Evolutionary conservation across 2,113 vertebrate species (phyloP).

Genomic region (Alectura lathami): DNA sequence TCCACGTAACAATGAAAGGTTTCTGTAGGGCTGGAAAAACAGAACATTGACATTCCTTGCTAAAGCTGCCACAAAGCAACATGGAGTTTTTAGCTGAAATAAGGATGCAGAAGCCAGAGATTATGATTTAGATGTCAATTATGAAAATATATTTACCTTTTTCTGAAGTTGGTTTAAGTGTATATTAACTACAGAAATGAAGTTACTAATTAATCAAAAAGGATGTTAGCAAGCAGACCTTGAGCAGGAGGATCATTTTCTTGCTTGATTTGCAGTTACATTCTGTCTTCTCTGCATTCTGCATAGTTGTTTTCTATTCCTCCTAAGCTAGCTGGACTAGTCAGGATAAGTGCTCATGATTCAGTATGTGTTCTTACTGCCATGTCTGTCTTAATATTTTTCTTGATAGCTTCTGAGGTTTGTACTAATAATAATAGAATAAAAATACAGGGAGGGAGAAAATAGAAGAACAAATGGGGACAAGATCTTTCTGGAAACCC

Average conservation of each 20-base stretch:
- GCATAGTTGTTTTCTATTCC: background rate
- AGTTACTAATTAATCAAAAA: background rate
- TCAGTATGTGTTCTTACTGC: background rate
- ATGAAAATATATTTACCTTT: background rate
- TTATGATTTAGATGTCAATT: background rate
- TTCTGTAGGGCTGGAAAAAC: background rate
- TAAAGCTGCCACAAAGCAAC: background rate
- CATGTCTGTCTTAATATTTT: background rate
- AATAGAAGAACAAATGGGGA: background rate
- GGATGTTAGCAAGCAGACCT: background rate
- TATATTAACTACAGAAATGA: background rate
- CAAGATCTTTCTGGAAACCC: background rate
- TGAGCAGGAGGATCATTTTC: background rate
- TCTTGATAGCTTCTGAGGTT: background rate
- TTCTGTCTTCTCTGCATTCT: background rate
- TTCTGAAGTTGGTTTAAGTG: background rate
- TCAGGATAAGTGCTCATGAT: background rate
- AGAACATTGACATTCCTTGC: background rate
- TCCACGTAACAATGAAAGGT: background rate
- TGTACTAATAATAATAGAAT: background rate
- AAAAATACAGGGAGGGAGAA: background rate
- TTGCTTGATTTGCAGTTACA: background rate
- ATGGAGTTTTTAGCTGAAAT: background rate
- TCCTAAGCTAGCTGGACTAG: background rate
- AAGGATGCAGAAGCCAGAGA: background rate